Base-by-base conservation (phyloP, 1,140 invertebrate species). In the Spodoptera frugiperda region DNA sequence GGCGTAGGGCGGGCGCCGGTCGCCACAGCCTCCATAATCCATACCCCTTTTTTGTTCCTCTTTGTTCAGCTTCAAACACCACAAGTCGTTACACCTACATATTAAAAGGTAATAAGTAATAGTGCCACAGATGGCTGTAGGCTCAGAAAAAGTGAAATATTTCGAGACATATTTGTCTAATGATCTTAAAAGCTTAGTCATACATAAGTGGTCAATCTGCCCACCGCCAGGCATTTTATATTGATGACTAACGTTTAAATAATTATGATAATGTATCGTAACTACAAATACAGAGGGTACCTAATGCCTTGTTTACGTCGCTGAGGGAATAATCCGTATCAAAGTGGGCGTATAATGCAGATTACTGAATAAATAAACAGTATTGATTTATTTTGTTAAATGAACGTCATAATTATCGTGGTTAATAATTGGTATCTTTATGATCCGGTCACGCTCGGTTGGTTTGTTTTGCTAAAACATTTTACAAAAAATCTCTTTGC, bases 1-100 rank as follows among this genome's bases (percentile, higher is more conserved):
- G 79, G 77, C 82, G 76, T 70, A 74, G 65, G 76, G 33, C 59
- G 51, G 54, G 55, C 25, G 3, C 70, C 51, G 15, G 19, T 33
- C 70, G 19, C 67, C 25, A 44, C 30, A 57, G 39, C 54, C 70
- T 57, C 14, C 49, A 33, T 30, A 25, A 11, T 49, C 19, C 3
- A n/a, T 30, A 1, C 53, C 54, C 19, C 57, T 15, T 1, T 15
- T 59, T 39, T 46, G 17, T 54, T 57, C 25, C 33, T 39, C 8
- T 39, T 72, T 15, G 2, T 15, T 57, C 53, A 48, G 17, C 54
- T 46, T 48, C 33, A 19, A 19, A 44, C 30, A 25, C 11, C 33
- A 19, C 17, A 63, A n/a, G n/a, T 33, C 57, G 25, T 15, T 44
- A 63, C 59, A 33, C 33, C 33, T 44, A 63, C 59, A 44, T n/a